phyloP scores from a whole-genome alignment of 2,888 invertebrate genomes.

The Andrena bucephala region DNA sequence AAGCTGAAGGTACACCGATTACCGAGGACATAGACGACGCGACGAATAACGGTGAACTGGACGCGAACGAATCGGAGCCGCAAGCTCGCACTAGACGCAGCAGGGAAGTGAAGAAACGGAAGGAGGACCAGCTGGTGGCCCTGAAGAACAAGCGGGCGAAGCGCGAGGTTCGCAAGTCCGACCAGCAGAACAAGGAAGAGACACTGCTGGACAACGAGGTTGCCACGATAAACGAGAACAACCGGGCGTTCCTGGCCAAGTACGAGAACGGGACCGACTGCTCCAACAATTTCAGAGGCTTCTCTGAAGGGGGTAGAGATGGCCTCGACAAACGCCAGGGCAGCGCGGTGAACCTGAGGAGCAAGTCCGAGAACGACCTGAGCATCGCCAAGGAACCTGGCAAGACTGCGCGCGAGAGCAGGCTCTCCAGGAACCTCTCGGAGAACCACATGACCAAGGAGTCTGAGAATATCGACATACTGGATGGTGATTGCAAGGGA shows the following conservation, averaged over 20 bases:
- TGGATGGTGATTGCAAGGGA: conserved; percentile 64
- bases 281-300: conserved; percentile 74
- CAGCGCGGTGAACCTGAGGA: conserved; percentile 71
- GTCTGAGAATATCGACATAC: conserved; percentile 60
- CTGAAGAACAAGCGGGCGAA: conserved; percentile 73
- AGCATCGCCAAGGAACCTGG: conserved; percentile 29
- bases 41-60: conserved; percentile 81
- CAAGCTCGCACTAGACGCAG: conserved; percentile 78
- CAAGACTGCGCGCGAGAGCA: conserved; percentile 57
- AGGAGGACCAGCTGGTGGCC: conserved; percentile 69
- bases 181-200: conserved; percentile 82
- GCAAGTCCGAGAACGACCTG: conserved; percentile 82
- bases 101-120: conserved; percentile 79
- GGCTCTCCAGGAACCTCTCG: conserved; percentile 64
- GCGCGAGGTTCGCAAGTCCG: conserved; percentile 70
- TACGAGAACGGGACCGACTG: conserved; percentile 68
- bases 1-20: conserved; percentile 41
- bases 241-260: conserved; percentile 70
- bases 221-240: conserved; percentile 83
- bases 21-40: conserved; percentile 83
- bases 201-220: conserved; percentile 83
- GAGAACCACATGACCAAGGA: conserved; percentile 68
- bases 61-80: conserved; percentile 71
- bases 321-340: conserved; percentile 60
- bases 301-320: conserved; percentile 75